phyloP scores from a whole-genome alignment of 2,888 invertebrate species.

The Torymus auratus region DNA sequence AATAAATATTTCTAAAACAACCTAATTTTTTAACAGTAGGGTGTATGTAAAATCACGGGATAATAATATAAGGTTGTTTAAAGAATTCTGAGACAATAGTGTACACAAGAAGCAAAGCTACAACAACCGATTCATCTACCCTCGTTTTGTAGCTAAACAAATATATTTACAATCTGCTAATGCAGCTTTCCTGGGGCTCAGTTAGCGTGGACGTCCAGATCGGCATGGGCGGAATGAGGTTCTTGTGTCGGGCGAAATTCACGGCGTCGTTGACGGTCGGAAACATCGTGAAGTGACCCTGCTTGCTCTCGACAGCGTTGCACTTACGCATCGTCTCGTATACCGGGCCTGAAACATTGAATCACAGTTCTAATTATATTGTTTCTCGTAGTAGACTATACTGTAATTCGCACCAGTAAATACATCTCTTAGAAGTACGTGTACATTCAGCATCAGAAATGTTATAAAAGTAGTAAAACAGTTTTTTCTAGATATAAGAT shows the following conservation, averaged over 20 bases:
- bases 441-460: too few relatives aligned
- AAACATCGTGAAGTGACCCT: slow-evolving; percentile 80
- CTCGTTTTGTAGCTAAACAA: slow-evolving; percentile 15
- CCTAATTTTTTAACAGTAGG: too few relatives aligned
- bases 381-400: too few relatives aligned
- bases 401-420: too few relatives aligned
- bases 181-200: slow-evolving; percentile 62
- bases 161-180: slow-evolving; percentile 61
- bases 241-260: slow-evolving; percentile 69
- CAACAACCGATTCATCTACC: slow-evolving; percentile 7
- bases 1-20: too few relatives aligned
- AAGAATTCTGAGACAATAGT: too few relatives aligned
- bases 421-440: too few relatives aligned
- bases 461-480: too few relatives aligned
- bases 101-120: background rate
- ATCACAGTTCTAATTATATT: background rate
- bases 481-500: too few relatives aligned
- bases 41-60: too few relatives aligned
- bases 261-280: slow-evolving; percentile 86
- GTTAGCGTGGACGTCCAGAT: slow-evolving; percentile 64
- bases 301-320: slow-evolving; percentile 79
- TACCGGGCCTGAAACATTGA: slow-evolving; percentile 79
- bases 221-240: slow-evolving; percentile 63
- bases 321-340: slow-evolving; percentile 82
- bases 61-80: too few relatives aligned